Evolutionary conservation across 1,140 invertebrate genomes (phyloP).

Genomic region (Drosophila tropicalis): DNA sequence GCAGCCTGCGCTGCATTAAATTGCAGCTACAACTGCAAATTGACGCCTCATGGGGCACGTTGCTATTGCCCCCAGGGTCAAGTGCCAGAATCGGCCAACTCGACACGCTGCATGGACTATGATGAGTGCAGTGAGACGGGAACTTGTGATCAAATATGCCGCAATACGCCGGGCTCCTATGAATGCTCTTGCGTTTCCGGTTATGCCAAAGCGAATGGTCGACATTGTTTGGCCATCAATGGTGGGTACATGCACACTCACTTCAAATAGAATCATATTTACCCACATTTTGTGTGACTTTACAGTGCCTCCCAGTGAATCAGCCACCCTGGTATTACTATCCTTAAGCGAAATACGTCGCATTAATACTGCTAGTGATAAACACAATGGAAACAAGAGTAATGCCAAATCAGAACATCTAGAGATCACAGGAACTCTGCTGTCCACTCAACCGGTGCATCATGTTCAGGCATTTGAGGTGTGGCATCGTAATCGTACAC

Average conservation of each 20-base stretch:
- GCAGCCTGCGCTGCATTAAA: constrained; percentile 85
- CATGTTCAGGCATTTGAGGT: constrained; percentile 68
- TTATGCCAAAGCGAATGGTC: constrained; percentile 85
- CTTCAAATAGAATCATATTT: neutral
- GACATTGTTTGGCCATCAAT: constrained; percentile 87
- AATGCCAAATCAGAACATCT: constrained; percentile 24
- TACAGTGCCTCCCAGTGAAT: constrained; percentile 64
- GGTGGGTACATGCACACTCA: constrained; percentile 84
- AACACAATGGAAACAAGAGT: constrained; percentile 17
- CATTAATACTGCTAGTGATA: constrained; percentile 28
- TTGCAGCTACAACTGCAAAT: constrained; percentile 88
- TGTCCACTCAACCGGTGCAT: constrained; percentile 31
- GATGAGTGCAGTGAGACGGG: constrained; percentile 90
- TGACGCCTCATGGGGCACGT: constrained; percentile 86
- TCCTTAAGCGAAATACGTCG: constrained; percentile 59
- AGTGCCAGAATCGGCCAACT: constrained; percentile 86
- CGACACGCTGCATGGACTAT: constrained; percentile 87
- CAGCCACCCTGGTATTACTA: constrained; percentile 61
- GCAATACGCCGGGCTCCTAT: constrained; percentile 88
- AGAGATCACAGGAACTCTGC: constrained; percentile 1
- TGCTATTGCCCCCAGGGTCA: constrained; percentile 91
- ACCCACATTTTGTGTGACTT: constrained; percentile 25
- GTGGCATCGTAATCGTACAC: constrained; percentile 85
- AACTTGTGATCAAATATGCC: constrained; percentile 91
- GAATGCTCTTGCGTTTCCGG: constrained; percentile 90